Percentiles rank a stretch among this genome's conserved stretches.
Conservation (phyloP, 2,888 invertebrate genomes). For the Acrocyrtus sp. region DNA sequence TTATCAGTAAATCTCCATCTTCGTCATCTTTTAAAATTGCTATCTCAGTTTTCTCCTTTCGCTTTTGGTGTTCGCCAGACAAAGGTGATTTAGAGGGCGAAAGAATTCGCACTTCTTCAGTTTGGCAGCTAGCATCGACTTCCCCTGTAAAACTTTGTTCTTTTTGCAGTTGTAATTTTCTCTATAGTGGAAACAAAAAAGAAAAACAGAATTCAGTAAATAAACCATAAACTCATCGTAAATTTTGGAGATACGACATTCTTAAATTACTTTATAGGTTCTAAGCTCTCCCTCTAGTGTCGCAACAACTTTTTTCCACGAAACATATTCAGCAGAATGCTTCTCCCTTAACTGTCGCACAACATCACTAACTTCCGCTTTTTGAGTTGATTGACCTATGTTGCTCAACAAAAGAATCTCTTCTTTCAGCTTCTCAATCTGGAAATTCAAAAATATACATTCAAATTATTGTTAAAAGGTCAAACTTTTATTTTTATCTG, state of each 20-base stretch:
- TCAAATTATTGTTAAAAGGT: neutral
- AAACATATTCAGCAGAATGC: constrained; percentile 53
- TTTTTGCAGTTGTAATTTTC: constrained; percentile 46
- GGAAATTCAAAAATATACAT: neutral
- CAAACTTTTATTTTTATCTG: too few species aligned
- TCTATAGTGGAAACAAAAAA: constrained; percentile 25
- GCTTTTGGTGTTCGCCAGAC: constrained; percentile 14
- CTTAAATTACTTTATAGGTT: constrained; percentile 44
- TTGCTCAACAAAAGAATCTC: constrained; percentile 55
- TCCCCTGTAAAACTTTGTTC: constrained; percentile 40
- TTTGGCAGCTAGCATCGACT: constrained; percentile 28
- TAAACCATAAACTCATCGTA: too few species aligned
- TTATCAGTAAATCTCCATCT: constrained; percentile 25
- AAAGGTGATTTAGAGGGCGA: neutral
- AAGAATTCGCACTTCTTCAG: neutral
- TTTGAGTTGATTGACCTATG: constrained; percentile 58
- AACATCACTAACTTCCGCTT: constrained; percentile 57
- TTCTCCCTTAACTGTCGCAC: constrained; percentile 59
- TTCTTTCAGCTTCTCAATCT: constrained; percentile 56
- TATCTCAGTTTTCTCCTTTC: constrained; percentile 37
- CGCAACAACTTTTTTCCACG: constrained; percentile 51
- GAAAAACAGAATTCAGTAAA: constrained; percentile 1
- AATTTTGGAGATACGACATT: neutral
- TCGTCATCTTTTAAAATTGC: constrained; percentile 35
- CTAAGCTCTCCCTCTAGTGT: constrained; percentile 56